Evolutionary conservation across 2,888 invertebrate species (phyloP).

Genomic region (Zootermopsis nevadensis): DNA sequence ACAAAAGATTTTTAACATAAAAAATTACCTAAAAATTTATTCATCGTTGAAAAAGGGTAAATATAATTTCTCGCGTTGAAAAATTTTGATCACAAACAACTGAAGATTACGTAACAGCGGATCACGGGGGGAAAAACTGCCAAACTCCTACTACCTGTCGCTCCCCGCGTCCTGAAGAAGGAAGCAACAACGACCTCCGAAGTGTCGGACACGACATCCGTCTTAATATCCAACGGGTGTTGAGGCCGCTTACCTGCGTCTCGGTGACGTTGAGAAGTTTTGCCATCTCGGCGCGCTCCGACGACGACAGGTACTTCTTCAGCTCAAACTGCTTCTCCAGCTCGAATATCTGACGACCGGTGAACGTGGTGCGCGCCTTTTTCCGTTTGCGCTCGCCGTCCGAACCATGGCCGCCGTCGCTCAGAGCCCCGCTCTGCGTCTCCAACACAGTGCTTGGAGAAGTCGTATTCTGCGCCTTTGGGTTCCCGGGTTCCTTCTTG

Average conservation of each 20-base stretch:
- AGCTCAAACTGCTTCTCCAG: slow-evolving; percentile 95
- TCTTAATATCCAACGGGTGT: no score
- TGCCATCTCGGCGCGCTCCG: slow-evolving; percentile 94
- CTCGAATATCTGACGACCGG: slow-evolving; percentile 95
- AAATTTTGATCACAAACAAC: no score
- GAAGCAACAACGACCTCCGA: no score
- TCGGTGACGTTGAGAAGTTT: slow-evolving; percentile 93
- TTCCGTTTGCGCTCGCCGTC: slow-evolving; percentile 72
- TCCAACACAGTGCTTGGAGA: slow-evolving; percentile 54
- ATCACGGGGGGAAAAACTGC: no score
- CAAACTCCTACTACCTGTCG: no score
- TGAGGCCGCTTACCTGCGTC: slow-evolving; percentile 84
- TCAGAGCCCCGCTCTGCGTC: slow-evolving; percentile 48
- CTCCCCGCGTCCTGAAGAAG: no score
- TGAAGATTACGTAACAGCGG: no score
- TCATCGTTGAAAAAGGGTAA: no score
- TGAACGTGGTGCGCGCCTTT: slow-evolving; percentile 95
- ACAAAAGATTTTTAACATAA: no score
- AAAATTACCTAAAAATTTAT: no score
- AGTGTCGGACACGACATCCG: no score
- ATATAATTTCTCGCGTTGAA: no score
- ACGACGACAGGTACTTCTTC: slow-evolving; percentile 95
- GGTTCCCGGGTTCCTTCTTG: slow-evolving; percentile 52
- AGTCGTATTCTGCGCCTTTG: slow-evolving; percentile 67
- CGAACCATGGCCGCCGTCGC: slow-evolving; percentile 48